phyloP scores from a whole-genome alignment of 2,113 vertebrate species.

The Hypomesus transpacificus region DNA sequence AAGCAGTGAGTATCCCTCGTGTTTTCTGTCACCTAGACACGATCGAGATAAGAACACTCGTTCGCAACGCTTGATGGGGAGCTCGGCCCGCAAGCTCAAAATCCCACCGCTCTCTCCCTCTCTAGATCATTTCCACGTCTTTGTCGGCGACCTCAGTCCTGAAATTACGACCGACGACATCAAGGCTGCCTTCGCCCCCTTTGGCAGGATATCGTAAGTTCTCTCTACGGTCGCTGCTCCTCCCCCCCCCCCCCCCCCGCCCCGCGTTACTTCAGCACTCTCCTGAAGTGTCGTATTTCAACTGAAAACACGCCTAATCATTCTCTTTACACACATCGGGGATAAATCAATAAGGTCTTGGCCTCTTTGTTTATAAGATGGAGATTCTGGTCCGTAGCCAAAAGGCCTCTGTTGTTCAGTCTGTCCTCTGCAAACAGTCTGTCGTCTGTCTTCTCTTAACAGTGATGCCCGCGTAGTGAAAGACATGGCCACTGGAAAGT shows the following conservation, averaged over 20 bases:
- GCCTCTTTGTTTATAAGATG: background rate
- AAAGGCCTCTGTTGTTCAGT: background rate
- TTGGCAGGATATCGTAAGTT: conserved; percentile 90
- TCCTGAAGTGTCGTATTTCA: too few species aligned
- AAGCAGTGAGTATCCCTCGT: conserved; percentile 77
- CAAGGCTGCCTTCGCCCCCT: conserved; percentile 86
- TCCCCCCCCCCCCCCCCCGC: too few species aligned
- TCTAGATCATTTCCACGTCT: conserved; percentile 89
- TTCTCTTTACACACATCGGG: too few species aligned
- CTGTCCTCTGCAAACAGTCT: background rate
- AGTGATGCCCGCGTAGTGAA: conserved; percentile 87
- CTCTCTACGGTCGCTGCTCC: background rate
- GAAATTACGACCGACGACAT: conserved; percentile 91
- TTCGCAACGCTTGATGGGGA: conserved; percentile 52
- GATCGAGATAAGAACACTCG: conserved; percentile 72
- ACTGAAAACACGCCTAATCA: background rate
- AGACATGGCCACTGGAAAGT: conserved; percentile 89
- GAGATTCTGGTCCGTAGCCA: background rate
- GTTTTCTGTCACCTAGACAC: conserved; percentile 47
- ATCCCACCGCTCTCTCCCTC: background rate
- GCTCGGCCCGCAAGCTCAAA: background rate
- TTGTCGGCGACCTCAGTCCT: conserved; percentile 88
- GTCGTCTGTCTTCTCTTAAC: background rate
- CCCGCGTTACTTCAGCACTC: background rate
- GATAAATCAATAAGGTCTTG: background rate